phyloP scores from a whole-genome alignment of 2,797 vertebrate genomes.

The Clarias laeviceps region DNA sequence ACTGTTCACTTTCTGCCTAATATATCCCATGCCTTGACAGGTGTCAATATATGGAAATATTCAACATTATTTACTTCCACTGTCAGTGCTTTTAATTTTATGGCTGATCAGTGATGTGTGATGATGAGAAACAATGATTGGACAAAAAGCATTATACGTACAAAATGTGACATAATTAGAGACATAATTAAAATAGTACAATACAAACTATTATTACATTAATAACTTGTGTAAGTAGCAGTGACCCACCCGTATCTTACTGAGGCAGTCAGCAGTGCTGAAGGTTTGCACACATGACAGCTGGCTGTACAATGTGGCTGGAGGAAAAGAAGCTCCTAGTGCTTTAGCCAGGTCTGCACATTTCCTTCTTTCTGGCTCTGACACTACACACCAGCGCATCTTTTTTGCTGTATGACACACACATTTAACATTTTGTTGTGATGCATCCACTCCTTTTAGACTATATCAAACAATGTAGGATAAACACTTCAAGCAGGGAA shows the following conservation, averaged over 20 bases:
- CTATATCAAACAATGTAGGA: background rate
- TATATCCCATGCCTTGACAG: too few relatives aligned
- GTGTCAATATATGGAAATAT: too few relatives aligned
- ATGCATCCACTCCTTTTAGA: background rate
- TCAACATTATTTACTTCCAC: too few relatives aligned
- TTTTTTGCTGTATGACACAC: conserved; percentile 81
- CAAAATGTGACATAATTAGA: too few relatives aligned
- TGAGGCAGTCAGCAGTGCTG: conserved; percentile 83
- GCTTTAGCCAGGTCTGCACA: conserved; percentile 86
- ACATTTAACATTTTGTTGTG: background rate
- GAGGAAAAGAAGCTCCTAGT: conserved; percentile 72
- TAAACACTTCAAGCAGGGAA: background rate
- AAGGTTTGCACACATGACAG: conserved; percentile 85
- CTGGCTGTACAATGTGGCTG: conserved; percentile 71
- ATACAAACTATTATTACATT: background rate
- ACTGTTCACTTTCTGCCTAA: too few relatives aligned
- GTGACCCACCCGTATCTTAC: conserved; percentile 81
- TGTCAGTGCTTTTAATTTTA: too few relatives aligned
- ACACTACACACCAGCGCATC: conserved; percentile 89
- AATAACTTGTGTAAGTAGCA: background rate
- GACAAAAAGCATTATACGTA: too few relatives aligned
- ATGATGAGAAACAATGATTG: too few relatives aligned
- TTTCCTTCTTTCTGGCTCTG: conserved; percentile 85
- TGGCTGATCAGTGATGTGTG: too few relatives aligned
- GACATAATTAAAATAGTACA: too few relatives aligned